phyloP scores from a whole-genome alignment of 2,888 invertebrate genomes.

The Mythimna albipuncta region DNA sequence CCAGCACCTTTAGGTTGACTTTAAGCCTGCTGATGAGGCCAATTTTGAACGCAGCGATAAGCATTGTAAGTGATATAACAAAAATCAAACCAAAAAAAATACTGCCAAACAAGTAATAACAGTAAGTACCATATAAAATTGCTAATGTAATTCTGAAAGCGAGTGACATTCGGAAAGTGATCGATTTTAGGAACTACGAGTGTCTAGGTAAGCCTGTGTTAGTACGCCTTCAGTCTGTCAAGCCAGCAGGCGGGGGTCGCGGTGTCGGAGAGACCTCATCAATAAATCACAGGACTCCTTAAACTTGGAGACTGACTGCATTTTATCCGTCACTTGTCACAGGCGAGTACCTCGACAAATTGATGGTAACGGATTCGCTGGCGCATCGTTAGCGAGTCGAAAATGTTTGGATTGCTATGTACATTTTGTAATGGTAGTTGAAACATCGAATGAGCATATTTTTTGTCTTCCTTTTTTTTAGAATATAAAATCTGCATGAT shows the following conservation, averaged over 20 bases:
- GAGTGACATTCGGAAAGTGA: conserved; percentile 40
- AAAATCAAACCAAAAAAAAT: no score
- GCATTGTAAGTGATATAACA: no score
- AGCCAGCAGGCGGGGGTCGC: conserved; percentile 38
- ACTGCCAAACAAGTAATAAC: conserved; percentile 22
- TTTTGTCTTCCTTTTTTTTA: no score
- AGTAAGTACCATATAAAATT: conserved; percentile 46
- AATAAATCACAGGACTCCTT: conserved; percentile 79
- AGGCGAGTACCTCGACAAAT: conserved; percentile 73
- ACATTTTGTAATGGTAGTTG: conserved; percentile 33
- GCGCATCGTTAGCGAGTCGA: conserved; percentile 58
- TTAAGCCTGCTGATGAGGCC: no score
- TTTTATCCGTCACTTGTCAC: conserved; percentile 82
- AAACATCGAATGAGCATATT: not conserved
- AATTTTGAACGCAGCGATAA: no score
- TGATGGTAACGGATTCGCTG: conserved; percentile 75
- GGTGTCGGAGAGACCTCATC: conserved; percentile 62
- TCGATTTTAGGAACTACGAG: conserved; percentile 50
- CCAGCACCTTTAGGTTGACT: no score
- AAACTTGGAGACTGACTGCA: conserved; percentile 72
- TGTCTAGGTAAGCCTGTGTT: conserved; percentile 53
- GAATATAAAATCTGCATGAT: no score
- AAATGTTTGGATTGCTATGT: conserved; percentile 38
- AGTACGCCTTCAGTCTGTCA: conserved; percentile 45
- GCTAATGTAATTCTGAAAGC: conserved; percentile 49